Base-by-base conservation (phyloP, 2,113 vertebrate species). In the Polypterus senegalus region DNA sequence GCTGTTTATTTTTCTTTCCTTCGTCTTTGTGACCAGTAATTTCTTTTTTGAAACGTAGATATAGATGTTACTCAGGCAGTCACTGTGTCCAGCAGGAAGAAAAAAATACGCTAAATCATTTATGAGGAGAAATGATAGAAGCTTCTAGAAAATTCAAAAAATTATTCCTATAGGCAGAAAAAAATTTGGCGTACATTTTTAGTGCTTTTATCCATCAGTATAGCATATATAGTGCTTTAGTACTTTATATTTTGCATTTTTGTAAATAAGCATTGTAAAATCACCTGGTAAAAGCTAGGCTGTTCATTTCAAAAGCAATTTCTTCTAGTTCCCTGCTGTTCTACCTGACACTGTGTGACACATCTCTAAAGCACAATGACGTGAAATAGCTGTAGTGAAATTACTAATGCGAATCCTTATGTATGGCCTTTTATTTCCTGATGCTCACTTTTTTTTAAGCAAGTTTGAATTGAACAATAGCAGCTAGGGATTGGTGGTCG, bases 361-460 rank as follows among this genome's bases (percentile, higher is more conserved):
- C 69, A 69, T 79, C 69, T 77, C 72, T 72, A 65, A 69, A 69
- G 68, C 70, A 65, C 66, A 65, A 67, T 73, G 68, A 77, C 74
- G 70, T 61, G 62, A 74, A 77, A 72, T 69, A 69, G 71, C 66
- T 63, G 69, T 70, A 68, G 66, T 66, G 67, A 71, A 67, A 76
- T 78, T 72, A 80, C 74, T 74, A 76, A 77, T 75, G 70, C 63
- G 60, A 61, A 65, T 63, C 60, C 62, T 54, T 51, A 51, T 48
- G 5, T 7, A 53, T 5, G 49, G 48, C 44, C 54, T 55, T 55
- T 55, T 55, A 9, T 55, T 55, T 27, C 4, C 54, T 10, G 27
- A 10, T 55, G 54, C 54, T 71, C 65, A 65, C 59, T 44, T 64
- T 44, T 46, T 46, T 47, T 4, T 10, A 48, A 70, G 66, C 74